Evolutionary conservation across 2,888 invertebrate genomes (phyloP).

Genomic region (Phrixothrix hirtus): DNA sequence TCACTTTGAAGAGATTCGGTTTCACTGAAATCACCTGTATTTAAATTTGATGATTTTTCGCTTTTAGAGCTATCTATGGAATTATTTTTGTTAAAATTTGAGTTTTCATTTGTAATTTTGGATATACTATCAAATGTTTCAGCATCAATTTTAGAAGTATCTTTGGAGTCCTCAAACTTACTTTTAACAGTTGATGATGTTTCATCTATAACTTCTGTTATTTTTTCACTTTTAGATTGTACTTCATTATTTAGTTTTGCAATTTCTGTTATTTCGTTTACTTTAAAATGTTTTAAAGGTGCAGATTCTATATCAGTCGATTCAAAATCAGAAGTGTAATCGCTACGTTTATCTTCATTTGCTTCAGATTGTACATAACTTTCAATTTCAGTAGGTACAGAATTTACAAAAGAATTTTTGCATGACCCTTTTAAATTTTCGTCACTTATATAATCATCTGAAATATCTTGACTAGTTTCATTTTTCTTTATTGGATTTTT

Average conservation of each 20-base stretch:
- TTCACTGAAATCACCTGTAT: too few species aligned
- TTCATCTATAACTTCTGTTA: not conserved
- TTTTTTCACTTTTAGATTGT: not conserved
- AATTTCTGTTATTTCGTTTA: too few species aligned
- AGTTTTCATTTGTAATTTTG: not conserved
- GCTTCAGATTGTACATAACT: not conserved
- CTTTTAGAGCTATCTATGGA: not conserved
- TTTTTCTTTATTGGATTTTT: slow-evolving; percentile 21
- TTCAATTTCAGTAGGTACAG: not conserved
- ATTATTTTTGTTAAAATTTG: not conserved
- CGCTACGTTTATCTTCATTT: slow-evolving; percentile 1
- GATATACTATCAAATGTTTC: not conserved
- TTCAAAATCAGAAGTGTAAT: slow-evolving; percentile 20
- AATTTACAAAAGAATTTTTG: not conserved
- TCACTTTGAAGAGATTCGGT: too few species aligned
- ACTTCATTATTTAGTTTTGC: not conserved
- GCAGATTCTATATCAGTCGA: not conserved
- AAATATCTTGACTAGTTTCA: slow-evolving; percentile 2
- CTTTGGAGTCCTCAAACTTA: not conserved
- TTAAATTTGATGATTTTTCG: not conserved
- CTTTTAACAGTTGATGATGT: too few species aligned
- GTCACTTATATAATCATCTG: too few species aligned
- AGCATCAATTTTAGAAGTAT: not conserved
- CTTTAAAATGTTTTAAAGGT: not conserved
- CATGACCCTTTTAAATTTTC: too few species aligned